These are phyloP conservation scores for Benitochromis conjunctus DNA, from an alignment of 2,113 vertebrate species.

Conservation along the genomic window DNA sequence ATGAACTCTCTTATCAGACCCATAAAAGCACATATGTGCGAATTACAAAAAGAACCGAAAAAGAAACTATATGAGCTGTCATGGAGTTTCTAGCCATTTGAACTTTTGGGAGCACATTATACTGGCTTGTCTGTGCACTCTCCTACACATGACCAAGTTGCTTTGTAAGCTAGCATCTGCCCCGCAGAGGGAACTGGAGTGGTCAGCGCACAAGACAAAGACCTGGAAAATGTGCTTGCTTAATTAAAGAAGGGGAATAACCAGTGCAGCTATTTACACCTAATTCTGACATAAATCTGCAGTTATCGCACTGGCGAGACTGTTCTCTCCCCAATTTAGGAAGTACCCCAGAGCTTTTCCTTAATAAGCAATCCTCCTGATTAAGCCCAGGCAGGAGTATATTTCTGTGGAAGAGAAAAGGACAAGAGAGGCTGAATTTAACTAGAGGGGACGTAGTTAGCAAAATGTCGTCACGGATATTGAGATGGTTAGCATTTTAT, in stretches of 20 bases:
- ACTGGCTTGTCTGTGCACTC: neutral
- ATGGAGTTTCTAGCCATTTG: neutral
- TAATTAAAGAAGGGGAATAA: constrained; percentile 72
- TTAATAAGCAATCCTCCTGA: constrained; percentile 73
- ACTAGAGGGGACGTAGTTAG: constrained; percentile 62
- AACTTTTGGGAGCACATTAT: neutral
- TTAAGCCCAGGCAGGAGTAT: constrained; percentile 59
- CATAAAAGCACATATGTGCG: neutral
- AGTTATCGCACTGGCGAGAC: constrained; percentile 70
- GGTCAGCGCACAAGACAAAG: constrained; percentile 31
- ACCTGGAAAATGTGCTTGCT: constrained; percentile 53
- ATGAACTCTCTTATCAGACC: neutral
- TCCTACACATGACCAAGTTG: constrained; percentile 29
- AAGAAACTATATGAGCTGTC: neutral
- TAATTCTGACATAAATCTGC: constrained; percentile 74
- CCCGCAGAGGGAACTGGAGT: constrained; percentile 32
- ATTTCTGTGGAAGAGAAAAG: constrained; percentile 23
- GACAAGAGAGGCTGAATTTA: constrained; percentile 44
- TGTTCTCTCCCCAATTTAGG: constrained; percentile 58
- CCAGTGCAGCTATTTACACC: constrained; percentile 60
- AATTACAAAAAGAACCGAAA: accelerated
- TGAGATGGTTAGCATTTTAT: constrained; percentile 73
- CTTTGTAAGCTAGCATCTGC: constrained; percentile 39
- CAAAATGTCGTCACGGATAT: constrained; percentile 58
- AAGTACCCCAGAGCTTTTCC: constrained; percentile 61